Conservation (phyloP, 1,140 invertebrate genomes). For the Heliconius himera region DNA sequence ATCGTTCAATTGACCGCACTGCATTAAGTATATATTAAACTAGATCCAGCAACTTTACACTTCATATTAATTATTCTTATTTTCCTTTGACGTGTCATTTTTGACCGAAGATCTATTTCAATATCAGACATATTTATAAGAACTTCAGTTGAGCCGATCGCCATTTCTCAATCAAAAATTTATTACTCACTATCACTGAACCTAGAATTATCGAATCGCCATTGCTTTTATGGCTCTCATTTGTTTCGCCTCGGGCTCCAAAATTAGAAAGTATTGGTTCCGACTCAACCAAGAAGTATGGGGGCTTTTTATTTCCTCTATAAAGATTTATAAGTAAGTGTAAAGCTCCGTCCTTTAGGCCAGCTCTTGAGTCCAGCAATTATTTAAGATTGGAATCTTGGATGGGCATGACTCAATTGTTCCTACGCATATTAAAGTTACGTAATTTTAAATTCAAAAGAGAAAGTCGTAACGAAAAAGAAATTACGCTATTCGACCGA, state of each 20-base stretch:
- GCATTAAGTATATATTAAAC: constrained; percentile 53
- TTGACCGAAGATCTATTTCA: not conserved
- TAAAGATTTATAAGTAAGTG: constrained; percentile 71
- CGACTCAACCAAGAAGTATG: constrained; percentile 47
- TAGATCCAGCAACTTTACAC: constrained; percentile 46
- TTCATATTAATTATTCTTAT: constrained; percentile 44
- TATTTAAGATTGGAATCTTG: constrained; percentile 62
- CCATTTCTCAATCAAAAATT: constrained; percentile 35
- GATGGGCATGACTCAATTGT: constrained; percentile 43
- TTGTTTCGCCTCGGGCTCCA: constrained; percentile 68
- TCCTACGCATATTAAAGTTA: constrained; percentile 45
- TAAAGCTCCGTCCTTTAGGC: constrained; percentile 46
- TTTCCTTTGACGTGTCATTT: constrained; percentile 18
- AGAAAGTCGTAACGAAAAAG: constrained; percentile 52
- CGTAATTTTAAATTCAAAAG: constrained; percentile 44
- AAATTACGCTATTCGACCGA: constrained; percentile 40
- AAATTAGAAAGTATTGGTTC: constrained; percentile 77
- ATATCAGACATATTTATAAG: not conserved
- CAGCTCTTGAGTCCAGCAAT: constrained; percentile 54
- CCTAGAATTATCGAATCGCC: constrained; percentile 57
- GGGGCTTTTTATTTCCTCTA: constrained; percentile 62
- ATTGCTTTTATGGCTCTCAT: constrained; percentile 67
- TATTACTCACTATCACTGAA: constrained; percentile 37
- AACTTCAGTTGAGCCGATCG: constrained; percentile 30
- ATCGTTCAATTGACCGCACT: constrained; percentile 58